These are phyloP conservation scores for Rostratula benghalensis DNA, from an alignment of 2,113 vertebrate species.

Conservation along the genomic window DNA sequence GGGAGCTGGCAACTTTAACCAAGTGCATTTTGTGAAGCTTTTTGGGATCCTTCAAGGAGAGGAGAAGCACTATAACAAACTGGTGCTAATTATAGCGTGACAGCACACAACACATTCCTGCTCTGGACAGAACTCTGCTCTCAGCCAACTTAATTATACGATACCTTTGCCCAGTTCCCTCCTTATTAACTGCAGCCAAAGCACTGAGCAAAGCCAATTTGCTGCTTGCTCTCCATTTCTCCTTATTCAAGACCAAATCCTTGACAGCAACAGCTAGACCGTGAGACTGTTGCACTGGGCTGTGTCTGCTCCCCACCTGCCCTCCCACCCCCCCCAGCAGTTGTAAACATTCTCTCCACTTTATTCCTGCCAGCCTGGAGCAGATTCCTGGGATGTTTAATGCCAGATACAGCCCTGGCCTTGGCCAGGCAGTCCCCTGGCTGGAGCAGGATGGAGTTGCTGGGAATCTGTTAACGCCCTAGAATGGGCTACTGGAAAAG, in stretches of 20 bases:
- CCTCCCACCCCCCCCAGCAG: not conserved
- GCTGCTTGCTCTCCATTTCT: not conserved
- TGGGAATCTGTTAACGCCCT: not conserved
- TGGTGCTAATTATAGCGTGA: not conserved
- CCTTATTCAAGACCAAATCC: not conserved
- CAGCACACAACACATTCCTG: not conserved
- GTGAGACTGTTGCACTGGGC: not conserved
- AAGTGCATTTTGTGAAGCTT: not conserved
- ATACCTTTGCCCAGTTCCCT: slow-evolving; percentile 3
- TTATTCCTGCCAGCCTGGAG: not conserved
- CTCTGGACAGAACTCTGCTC: not conserved
- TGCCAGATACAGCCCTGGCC: not conserved
- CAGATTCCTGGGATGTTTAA: slow-evolving; percentile 2
- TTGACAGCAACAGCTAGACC: not conserved
- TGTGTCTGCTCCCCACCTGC: not conserved
- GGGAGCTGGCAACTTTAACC: not conserved
- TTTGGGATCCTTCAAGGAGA: not conserved
- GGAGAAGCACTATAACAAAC: slow-evolving; percentile 1
- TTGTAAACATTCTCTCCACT: not conserved
- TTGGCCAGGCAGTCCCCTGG: rapidly evolving
- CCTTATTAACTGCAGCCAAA: not conserved
- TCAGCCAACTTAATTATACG: not conserved
- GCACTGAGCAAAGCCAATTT: not conserved
- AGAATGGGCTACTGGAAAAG: not conserved
- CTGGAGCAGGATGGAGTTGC: not conserved